Evolutionary conservation across 2,113 vertebrate genomes (phyloP), one percentile per base, ranked within the genome.

Genomic region (Solea solea): DNA sequence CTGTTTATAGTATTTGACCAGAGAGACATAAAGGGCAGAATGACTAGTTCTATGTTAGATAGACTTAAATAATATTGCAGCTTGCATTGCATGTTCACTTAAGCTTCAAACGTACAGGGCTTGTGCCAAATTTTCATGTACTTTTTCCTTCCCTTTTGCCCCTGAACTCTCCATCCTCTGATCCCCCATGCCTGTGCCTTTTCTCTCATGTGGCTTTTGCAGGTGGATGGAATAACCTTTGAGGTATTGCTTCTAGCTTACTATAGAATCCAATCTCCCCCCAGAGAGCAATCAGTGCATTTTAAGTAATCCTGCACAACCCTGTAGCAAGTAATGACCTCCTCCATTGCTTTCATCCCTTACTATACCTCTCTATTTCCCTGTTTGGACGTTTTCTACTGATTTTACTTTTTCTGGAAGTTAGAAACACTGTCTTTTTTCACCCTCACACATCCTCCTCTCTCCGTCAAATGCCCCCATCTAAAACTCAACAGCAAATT

Each of bases 171-270:
- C 84, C 84, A 74, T 59, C 85, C 86, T 69, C 55, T 81, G 72
- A 60, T 76, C 89, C 86, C 52, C 61, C 74, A 16, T 72, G 67
- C 82, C 51, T 45, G 76, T 69, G 60, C 72, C 59, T 86, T 84
- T 78, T 89, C 59, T 89, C 76, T 86, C 80, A 72, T 13, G 3
- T 85, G 83, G 80, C 85, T 83, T 51, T 87, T 89, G 69, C 89
- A 92, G 90, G 90, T 89, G 89, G 91, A 90, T 49, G 84, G 85
- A 88, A 72, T 90, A 77, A 85, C 76, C 83, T 72, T 62, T 66
- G 86, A 92, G 91, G 91, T 92, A 92, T 79, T 90, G 89, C 88
- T 87, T 90, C 68, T 88, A 88, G 90, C 62, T 91, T 64, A 56
- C 64, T 51, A 34, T 81, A 87, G 79, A 71, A n/a, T 72, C 53